Conservation (phyloP, 1,140 invertebrate species). For the Rhysida immarginata region DNA sequence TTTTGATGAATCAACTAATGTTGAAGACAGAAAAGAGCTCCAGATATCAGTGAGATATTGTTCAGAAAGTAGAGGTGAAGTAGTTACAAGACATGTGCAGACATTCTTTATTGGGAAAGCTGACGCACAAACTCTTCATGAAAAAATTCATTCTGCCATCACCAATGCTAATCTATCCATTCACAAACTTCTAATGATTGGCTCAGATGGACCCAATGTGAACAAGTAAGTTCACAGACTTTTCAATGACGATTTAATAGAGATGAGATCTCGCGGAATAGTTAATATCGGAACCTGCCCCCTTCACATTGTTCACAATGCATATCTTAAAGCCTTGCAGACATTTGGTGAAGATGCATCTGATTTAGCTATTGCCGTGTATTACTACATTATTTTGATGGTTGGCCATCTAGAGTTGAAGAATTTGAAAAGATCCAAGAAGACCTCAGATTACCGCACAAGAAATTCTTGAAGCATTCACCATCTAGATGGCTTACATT, state of each 20-base stretch:
- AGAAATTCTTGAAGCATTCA: constrained; percentile 1
- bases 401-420: not conserved
- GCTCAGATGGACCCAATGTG: constrained; percentile 22
- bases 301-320: constrained; percentile 4
- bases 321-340: not conserved
- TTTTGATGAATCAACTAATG: constrained; percentile 19
- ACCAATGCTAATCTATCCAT: constrained; percentile 9
- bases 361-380: not conserved
- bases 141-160: constrained; percentile 12
- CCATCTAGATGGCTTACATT: constrained; percentile 6
- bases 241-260: constrained; percentile 16
- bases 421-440: constrained; percentile 1
- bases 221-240: constrained; percentile 19
- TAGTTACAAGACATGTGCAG: constrained; percentile 14
- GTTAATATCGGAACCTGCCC: not conserved
- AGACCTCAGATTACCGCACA: not conserved
- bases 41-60: constrained; percentile 17
- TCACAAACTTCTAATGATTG: constrained; percentile 15
- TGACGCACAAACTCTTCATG: constrained; percentile 9
- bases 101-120: constrained; percentile 17
- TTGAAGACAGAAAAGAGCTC: constrained; percentile 15
- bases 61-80: constrained; percentile 13
- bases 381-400: constrained; percentile 2
- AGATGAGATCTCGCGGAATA: not conserved
- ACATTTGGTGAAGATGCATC: not conserved